Conservation (phyloP, 2,797 vertebrate species). For the Cercopithecus neglectus region DNA sequence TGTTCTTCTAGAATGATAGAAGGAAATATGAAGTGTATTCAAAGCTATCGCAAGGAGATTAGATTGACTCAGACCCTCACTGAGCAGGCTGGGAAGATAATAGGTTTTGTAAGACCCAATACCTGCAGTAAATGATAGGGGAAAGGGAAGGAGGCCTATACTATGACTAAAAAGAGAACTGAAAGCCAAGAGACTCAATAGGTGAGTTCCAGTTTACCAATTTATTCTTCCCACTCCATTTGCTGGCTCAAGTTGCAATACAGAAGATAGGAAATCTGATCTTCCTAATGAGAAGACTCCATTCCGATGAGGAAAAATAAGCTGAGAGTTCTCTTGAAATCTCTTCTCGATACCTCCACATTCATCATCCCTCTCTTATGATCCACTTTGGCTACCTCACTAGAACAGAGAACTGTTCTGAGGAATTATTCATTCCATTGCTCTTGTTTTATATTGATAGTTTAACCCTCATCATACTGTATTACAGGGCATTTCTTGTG, state of each 20-base stretch:
- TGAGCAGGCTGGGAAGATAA: not conserved
- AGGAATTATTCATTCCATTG: not conserved
- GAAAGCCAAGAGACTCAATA: not conserved
- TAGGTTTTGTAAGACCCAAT: not conserved
- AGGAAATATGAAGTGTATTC: not conserved
- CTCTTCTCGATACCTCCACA: not conserved
- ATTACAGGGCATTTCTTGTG: not conserved
- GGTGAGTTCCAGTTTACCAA: not conserved
- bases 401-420: not conserved
- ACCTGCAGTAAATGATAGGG: not conserved
- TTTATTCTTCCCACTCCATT: not conserved
- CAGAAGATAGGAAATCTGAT: not conserved
- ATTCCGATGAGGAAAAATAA: not conserved
- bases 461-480: not conserved
- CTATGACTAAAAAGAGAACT: not conserved
- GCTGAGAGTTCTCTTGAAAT: not conserved
- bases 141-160: not conserved
- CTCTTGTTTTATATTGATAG: not conserved
- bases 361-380: not conserved
- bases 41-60: not conserved
- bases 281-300: not conserved
- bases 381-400: not conserved
- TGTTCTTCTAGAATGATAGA: conserved; percentile 29
- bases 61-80: not conserved
- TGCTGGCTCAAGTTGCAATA: not conserved